These are phyloP conservation scores for Chaetogeoica ovagalla DNA, from an alignment of 2,888 invertebrate species.

Conservation along the genomic window DNA sequence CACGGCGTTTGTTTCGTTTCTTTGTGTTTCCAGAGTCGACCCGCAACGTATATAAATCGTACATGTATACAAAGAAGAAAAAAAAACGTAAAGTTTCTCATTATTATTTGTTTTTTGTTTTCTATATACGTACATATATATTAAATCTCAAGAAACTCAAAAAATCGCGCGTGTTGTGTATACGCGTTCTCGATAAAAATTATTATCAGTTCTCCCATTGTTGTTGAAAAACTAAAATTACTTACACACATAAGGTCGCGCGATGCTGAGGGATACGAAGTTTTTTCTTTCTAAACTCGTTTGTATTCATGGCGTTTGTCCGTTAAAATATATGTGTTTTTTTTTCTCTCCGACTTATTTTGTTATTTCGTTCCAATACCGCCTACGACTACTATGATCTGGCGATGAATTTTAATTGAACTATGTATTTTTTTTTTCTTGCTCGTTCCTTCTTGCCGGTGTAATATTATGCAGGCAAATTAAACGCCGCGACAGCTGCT, in stretches of 20 bases:
- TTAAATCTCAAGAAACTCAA: constrained; percentile 32
- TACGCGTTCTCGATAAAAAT: constrained; percentile 41
- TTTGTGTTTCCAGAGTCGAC: neutral
- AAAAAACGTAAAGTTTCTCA: neutral
- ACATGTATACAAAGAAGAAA: neutral
- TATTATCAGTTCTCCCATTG: constrained; percentile 42
- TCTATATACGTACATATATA: neutral
- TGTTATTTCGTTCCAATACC: constrained; percentile 11
- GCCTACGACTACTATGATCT: neutral
- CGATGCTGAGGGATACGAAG: constrained; percentile 1
- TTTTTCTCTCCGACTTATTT: constrained; percentile 13
- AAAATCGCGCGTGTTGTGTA: constrained; percentile 1
- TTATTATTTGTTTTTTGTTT: neutral
- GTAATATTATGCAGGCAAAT: neutral
- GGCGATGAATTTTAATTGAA: constrained; percentile 49
- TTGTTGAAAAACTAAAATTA: constrained; percentile 47
- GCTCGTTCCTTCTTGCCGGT: no score
- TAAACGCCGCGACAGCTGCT: constrained; percentile 8
- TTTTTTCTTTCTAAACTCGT: constrained; percentile 48
- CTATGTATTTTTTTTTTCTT: neutral
- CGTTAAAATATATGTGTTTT: constrained; percentile 22
- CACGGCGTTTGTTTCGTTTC: no score
- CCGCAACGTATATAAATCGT: neutral
- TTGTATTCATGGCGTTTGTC: constrained; percentile 48
- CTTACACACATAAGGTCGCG: constrained; percentile 29